Base-by-base conservation (phyloP, 2,888 invertebrate species). In the Tipula vernalis region DNA sequence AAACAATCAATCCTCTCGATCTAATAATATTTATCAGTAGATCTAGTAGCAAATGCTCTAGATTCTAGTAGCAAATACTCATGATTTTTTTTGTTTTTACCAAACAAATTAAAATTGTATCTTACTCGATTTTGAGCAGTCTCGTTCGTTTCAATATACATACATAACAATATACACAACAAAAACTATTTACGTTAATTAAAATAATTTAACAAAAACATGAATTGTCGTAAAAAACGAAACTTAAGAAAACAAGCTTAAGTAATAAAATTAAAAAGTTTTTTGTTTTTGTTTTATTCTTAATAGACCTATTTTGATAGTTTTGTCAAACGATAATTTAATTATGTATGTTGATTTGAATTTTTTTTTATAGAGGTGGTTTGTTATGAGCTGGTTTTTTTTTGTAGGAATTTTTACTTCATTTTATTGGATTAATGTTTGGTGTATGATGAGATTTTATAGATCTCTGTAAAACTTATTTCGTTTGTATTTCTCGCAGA, bases 271-370 rank as follows among this genome's bases (percentile, higher is more conserved):
- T 3, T 71, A 71, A 28, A 71, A 71, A 10, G 8, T 51, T 51
- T 51, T 51, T 5, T 57, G n/a, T 28, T 71, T 71, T 28, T 28
- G 71, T 28, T 71, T 71, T 28, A 28, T 10, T n/a, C 71, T 71
- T 71, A 71, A 71, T 71, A 71, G 71, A 71, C 71, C 71, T 71
- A 71, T 71, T 71, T 71, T 71, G 71, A 71, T 71, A 71, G 71
- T 71, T 71, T 71, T 71, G 71, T 71, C 28, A 71, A 71, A 71
- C 71, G 71, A 71, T 71, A 71, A 71, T 71, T 71, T 71, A 71
- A 71, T 71, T 71, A 71, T 71, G 71, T 71, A 71, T 71, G 71
- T 71, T 71, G 71, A 71, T 71, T 71, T 71, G 28, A 71, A 71
- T 18, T 28, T 28, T 18, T n/a, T 28, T 71, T 71, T 71, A 71